Percentiles rank a stretch among this genome's conserved stretches.
These are phyloP conservation scores for Heterodera carotae DNA, from an alignment of 1,140 invertebrate genomes.

Conservation along the genomic window DNA sequence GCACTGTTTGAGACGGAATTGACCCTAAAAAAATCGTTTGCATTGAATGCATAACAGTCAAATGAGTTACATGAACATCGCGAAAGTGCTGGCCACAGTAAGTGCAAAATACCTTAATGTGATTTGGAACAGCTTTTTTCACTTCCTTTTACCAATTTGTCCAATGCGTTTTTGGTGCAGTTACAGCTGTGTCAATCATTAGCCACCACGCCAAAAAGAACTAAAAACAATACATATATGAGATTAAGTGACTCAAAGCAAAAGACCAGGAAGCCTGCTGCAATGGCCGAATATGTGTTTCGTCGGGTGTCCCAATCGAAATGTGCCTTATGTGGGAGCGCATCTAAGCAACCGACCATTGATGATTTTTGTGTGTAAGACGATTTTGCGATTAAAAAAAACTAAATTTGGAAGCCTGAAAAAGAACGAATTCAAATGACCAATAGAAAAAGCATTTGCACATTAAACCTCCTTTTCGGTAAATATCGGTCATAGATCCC, in stretches of 20 bases:
- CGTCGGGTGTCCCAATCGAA: slow-evolving; percentile 49
- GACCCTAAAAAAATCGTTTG: slow-evolving; percentile 72
- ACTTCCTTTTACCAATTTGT: slow-evolving; percentile 65
- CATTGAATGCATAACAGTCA: slow-evolving; percentile 6
- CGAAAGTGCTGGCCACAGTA: slow-evolving; percentile 88
- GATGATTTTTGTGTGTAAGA: background rate
- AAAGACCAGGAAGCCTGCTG: slow-evolving; percentile 48
- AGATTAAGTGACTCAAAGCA: background rate
- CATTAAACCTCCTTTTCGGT: no score
- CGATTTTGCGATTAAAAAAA: no score
- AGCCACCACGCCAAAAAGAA: slow-evolving; percentile 94
- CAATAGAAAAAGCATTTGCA: no score
- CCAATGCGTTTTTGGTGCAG: slow-evolving; percentile 72
- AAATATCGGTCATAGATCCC: no score
- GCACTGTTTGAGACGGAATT: slow-evolving; percentile 94
- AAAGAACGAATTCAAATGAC: no score
- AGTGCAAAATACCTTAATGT: slow-evolving; percentile 80
- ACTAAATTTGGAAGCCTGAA: no score
- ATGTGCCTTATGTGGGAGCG: slow-evolving; percentile 27
- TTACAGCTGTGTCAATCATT: slow-evolving; percentile 86
- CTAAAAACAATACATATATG: slow-evolving; percentile 26
- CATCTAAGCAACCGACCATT: slow-evolving; percentile 50
- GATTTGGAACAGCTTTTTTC: background rate
- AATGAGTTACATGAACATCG: slow-evolving; percentile 81
- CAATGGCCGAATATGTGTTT: slow-evolving; percentile 48